These are phyloP conservation scores for Prenolepis imparis DNA, from an alignment of 2,888 invertebrate species.

Conservation along the genomic window DNA sequence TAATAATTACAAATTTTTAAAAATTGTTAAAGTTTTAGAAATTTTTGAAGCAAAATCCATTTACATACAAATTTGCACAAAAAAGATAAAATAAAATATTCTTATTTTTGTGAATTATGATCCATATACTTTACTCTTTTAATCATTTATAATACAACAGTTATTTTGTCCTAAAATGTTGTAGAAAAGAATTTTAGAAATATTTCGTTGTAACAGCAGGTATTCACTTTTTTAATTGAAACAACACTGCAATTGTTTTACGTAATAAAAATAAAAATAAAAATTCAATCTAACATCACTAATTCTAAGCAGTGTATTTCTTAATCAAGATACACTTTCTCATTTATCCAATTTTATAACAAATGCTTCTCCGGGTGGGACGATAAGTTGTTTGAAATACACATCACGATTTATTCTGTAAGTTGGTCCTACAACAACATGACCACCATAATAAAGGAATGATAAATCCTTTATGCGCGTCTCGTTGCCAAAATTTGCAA, in stretches of 20 bases:
- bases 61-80: too few relatives aligned
- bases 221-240: neutral
- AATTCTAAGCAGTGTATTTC: neutral
- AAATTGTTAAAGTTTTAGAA: too few relatives aligned
- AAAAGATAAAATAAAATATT: too few relatives aligned
- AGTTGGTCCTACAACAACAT: constrained; percentile 87
- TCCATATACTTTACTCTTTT: too few relatives aligned
- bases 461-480: constrained; percentile 91
- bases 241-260: neutral
- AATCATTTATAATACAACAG: neutral
- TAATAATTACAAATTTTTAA: too few relatives aligned
- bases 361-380: constrained; percentile 89
- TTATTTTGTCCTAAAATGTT: neutral
- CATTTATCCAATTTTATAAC: constrained; percentile 89
- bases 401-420: constrained; percentile 86
- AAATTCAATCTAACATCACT: neutral
- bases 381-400: constrained; percentile 87
- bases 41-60: too few relatives aligned
- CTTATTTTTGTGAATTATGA: too few relatives aligned
- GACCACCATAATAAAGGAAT: constrained; percentile 92
- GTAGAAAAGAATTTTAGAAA: constrained; percentile 2
- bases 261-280: constrained; percentile 21
- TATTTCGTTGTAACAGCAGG: constrained; percentile 22
- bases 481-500: constrained; percentile 90
- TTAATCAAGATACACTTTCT: constrained; percentile 29